Conservation (phyloP, 2,888 invertebrate species). For the Agrochola lychnidis region DNA sequence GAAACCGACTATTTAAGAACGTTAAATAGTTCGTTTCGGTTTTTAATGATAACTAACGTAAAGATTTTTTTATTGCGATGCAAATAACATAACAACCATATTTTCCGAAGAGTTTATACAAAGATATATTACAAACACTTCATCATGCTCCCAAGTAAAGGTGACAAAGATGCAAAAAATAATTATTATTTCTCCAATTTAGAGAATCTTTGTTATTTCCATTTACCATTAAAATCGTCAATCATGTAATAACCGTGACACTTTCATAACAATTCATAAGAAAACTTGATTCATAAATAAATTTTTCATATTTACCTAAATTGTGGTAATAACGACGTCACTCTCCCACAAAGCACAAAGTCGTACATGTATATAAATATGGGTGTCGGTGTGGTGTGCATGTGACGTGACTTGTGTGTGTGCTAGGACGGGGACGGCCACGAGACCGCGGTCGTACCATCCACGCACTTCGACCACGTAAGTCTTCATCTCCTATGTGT, state of each 20-base stretch:
- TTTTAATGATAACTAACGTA: background rate
- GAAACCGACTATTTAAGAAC: background rate
- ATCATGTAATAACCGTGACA: background rate
- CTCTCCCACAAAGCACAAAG: constrained; percentile 21
- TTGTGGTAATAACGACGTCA: constrained; percentile 23
- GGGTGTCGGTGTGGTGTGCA: constrained; percentile 86
- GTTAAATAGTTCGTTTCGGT: background rate
- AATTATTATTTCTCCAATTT: background rate
- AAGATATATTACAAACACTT: background rate
- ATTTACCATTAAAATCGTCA: background rate
- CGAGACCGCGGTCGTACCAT: constrained; percentile 85
- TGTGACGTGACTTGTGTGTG: constrained; percentile 82
- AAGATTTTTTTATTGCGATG: background rate
- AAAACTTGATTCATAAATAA: background rate
- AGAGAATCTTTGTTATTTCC: background rate
- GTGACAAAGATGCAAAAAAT: background rate
- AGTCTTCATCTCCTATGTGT: constrained; percentile 71
- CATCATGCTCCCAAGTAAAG: background rate
- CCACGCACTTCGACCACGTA: constrained; percentile 87
- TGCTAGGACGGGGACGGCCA: constrained; percentile 87
- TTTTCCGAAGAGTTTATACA: background rate
- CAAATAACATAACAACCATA: background rate
- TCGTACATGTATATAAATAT: constrained; percentile 74
- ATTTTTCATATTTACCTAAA: background rate
- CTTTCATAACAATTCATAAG: background rate